Base-by-base conservation (phyloP, 1,140 invertebrate genomes). In the Achroia grisella region DNA sequence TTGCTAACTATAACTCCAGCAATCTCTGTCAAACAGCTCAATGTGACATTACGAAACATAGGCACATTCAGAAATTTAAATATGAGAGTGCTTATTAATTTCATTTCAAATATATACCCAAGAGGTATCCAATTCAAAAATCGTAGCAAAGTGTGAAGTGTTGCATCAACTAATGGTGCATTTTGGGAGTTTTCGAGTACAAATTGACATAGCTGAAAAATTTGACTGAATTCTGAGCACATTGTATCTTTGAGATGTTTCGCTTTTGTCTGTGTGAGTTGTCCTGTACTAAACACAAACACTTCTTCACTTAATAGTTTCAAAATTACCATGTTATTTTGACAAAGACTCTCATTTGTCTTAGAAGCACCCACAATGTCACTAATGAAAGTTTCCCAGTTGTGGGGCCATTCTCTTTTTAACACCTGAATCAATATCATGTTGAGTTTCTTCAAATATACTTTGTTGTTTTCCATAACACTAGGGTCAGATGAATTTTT, bases 181-280 rank as follows among this genome's bases (percentile, higher is more conserved):
- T 98, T 98, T 86, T 97, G 95, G 27, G 97, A 99, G 87, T 97
- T 97, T 65, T 99, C 97, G 89, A 99, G 90, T 11, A 99, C 97
- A 90, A 96, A 98, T 75, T 98, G 95, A 87, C 98, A 99, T 4
- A 99, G 89, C 63, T 96, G 93, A 85, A 99, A 99, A 57, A 99
- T 98, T 79, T 98, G 95, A 52, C 96, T 96, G 86, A 99, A 99
- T 83, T 99, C 97, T 37, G 92, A 94, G 88, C 98, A 99, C 97
- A 99, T 99, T n/a, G 97, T 97, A 78, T 99, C 97, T 86, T 99
- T 99, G 5, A 99, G 88, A 89, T 99, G 97, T 86, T 99, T 99
- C 0, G 98, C 97, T 89, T 99, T 99, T 13, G 96, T 97, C 86
- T 99, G 98, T 17, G 98, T 99, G 82, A 99, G 93, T 80, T 99